A percentile compares a stretch with the other conserved stretches of the same genome.
Conservation (phyloP, 2,888 invertebrate species). For the Malthinus seriepunctatus region DNA sequence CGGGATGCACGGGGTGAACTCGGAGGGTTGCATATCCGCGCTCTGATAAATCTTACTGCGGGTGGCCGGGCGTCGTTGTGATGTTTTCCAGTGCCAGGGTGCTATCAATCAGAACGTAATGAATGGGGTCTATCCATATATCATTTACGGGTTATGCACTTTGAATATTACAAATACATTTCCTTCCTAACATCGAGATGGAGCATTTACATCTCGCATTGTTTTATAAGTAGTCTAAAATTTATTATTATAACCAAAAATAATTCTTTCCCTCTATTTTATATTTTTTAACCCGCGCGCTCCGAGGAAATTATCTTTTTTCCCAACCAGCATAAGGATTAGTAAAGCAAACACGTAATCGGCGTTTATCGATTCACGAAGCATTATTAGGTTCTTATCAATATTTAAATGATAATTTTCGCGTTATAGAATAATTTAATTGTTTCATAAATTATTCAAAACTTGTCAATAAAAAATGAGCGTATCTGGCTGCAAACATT, state of each 20-base stretch:
- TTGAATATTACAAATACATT: constrained; percentile 28
- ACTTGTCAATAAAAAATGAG: constrained; percentile 16
- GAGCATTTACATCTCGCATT: constrained; percentile 1
- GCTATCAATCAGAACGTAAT: constrained; percentile 43
- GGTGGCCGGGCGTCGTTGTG: constrained; percentile 26
- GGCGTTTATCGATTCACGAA: constrained; percentile 8
- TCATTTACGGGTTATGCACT: constrained; percentile 41
- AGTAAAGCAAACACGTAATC: constrained; percentile 2
- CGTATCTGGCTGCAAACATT: constrained; percentile 13
- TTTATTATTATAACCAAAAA: too few relatives aligned
- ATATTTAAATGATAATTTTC: constrained; percentile 10
- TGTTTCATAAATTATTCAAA: constrained; percentile 19
- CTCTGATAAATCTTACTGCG: constrained; percentile 37
- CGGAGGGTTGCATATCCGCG: constrained; percentile 38
- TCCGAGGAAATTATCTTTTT: too few relatives aligned
- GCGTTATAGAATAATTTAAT: constrained; percentile 7
- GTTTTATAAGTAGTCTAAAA: too few relatives aligned
- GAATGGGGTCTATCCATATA: constrained; percentile 40
- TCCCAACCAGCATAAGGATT: background rate
- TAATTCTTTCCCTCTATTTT: too few relatives aligned
- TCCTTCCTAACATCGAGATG: constrained; percentile 1
- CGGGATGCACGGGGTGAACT: constrained; percentile 14
- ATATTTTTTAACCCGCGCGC: too few relatives aligned
- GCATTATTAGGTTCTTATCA: constrained; percentile 8
- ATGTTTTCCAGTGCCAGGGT: constrained; percentile 27